Conservation (phyloP, 2,888 invertebrate species). For the Drosophila monieri region DNA sequence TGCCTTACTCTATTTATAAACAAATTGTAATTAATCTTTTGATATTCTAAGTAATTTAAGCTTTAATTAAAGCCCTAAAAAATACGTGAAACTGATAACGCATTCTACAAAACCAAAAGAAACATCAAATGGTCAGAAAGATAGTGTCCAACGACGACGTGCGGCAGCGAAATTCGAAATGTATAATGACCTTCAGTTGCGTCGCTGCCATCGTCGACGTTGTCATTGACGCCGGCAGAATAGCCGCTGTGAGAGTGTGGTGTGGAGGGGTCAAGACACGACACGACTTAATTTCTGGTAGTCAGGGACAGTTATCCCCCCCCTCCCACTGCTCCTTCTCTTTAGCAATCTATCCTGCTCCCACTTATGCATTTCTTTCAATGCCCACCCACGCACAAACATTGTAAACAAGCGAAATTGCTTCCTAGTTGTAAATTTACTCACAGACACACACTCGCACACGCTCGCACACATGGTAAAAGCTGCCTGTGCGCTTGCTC, state of each 20-base stretch:
- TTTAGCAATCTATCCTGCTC: conserved; percentile 7
- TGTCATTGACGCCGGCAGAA: conserved; percentile 26
- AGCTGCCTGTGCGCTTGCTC: conserved; percentile 43
- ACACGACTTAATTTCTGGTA: conserved; percentile 67
- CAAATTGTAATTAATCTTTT: no score
- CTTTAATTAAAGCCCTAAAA: no score
- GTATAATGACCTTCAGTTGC: conserved; percentile 80
- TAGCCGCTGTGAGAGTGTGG: conserved; percentile 5
- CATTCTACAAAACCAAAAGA: not conserved
- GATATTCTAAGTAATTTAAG: no score
- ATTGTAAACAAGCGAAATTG: conserved; percentile 70
- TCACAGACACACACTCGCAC: conserved; percentile 15
- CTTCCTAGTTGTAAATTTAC: conserved; percentile 71
- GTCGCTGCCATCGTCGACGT: conserved; percentile 49
- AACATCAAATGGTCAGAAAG: not conserved
- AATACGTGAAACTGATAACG: no score
- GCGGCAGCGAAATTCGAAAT: conserved; percentile 55
- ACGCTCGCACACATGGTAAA: not conserved
- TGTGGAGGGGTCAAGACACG: conserved; percentile 62
- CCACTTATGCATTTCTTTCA: not conserved
- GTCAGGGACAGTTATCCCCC: conserved; percentile 27
- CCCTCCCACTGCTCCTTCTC: conserved; percentile 8
- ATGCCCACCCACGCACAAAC: conserved; percentile 52
- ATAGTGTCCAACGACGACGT: conserved; percentile 2
- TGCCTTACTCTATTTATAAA: no score